phyloP scores from a whole-genome alignment of 2,113 vertebrate species.

The Harpagus bidentatus region DNA sequence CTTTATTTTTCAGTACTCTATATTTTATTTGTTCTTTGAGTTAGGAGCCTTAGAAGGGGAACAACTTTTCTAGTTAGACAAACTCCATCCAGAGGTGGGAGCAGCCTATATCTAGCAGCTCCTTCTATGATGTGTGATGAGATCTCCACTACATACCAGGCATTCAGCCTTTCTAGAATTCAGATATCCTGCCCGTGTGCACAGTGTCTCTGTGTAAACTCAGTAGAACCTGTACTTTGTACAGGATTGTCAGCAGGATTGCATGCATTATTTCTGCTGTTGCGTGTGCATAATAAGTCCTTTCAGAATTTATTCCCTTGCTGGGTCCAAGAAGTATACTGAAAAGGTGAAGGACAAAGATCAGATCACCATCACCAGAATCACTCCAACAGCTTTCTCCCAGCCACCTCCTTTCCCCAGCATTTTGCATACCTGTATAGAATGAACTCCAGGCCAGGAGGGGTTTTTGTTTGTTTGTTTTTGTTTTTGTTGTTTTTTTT shows the following conservation, averaged over 20 bases:
- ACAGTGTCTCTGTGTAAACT: neutral
- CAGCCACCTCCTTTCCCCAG: neutral
- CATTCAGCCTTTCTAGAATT: neutral
- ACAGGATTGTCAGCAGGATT: neutral
- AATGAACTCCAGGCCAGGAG: neutral
- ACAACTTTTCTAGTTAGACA: neutral
- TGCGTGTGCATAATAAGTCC: fast-evolving
- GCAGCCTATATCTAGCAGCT: neutral
- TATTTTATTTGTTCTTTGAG: neutral
- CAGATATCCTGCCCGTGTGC: neutral
- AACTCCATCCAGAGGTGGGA: neutral
- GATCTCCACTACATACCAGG: neutral
- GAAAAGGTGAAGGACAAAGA: neutral
- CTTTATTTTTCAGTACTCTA: neutral
- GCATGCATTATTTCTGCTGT: neutral
- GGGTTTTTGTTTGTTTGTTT: neutral
- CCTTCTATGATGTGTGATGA: neutral
- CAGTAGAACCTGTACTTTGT: neutral
- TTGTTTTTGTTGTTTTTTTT: neutral
- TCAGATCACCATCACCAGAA: neutral
- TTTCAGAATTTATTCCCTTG: neutral
- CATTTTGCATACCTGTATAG: neutral
- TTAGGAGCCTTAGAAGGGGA: neutral
- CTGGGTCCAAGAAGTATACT: neutral
- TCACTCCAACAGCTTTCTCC: neutral